These are phyloP conservation scores for Caenorhabditis sulstoni DNA, from an alignment of 2,888 invertebrate genomes.

Conservation along the genomic window DNA sequence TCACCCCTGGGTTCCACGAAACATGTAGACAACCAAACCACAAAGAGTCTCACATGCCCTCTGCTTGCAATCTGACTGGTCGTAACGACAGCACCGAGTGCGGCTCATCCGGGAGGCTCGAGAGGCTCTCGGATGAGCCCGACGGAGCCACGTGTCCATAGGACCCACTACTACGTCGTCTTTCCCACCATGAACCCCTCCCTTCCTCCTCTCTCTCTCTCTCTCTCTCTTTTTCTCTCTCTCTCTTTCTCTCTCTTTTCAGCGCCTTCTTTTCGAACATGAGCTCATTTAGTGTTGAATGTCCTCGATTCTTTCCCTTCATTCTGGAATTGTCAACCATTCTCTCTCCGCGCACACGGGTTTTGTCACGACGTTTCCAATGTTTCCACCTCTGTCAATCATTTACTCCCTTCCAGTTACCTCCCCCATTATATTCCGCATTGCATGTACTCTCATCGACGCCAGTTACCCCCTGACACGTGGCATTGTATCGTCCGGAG, in stretches of 20 bases:
- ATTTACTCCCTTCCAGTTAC: slow-evolving; percentile 15
- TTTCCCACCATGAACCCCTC: slow-evolving; percentile 44
- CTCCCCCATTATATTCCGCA: not conserved
- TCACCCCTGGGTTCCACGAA: slow-evolving; percentile 54
- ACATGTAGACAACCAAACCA: slow-evolving; percentile 58
- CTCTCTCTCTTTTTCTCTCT: slow-evolving; percentile 16
- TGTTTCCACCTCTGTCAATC: slow-evolving; percentile 31
- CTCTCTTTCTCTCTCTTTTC: slow-evolving; percentile 25
- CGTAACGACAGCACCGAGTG: slow-evolving; percentile 42
- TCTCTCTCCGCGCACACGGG: slow-evolving; percentile 61
- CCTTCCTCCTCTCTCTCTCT: not conserved
- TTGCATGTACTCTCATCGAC: not conserved
- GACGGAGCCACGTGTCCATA: slow-evolving; percentile 52
- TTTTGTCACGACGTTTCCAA: slow-evolving; percentile 51
- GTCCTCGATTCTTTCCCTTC: not conserved
- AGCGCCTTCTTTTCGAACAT: slow-evolving; percentile 23
- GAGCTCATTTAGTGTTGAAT: not conserved
- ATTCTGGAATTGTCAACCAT: slow-evolving; percentile 50
- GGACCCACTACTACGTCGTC: slow-evolving; percentile 58
- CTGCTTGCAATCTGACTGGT: slow-evolving; percentile 58
- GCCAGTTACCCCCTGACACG: slow-evolving; percentile 28
- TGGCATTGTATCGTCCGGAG: slow-evolving; percentile 60
- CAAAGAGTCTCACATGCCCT: slow-evolving; percentile 53
- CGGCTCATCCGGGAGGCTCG: not conserved
- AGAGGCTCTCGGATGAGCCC: not conserved